A percentile compares a stretch with the other conserved stretches of the same genome.
Conservation (phyloP, 1,140 invertebrate species). For the Pseudomyrmex concolor region DNA sequence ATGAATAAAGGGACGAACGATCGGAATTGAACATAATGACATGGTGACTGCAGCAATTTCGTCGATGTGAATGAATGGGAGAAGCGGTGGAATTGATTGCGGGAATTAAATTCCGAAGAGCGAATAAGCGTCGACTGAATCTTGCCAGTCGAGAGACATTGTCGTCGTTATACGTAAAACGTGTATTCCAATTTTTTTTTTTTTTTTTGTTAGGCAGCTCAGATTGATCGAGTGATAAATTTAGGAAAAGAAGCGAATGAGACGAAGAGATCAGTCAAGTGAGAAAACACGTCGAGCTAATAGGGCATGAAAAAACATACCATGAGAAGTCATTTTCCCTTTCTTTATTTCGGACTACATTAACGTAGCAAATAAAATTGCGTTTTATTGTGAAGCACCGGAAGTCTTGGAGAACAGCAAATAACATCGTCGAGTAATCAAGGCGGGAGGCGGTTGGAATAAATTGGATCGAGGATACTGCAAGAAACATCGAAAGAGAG, state of each 20-base stretch:
- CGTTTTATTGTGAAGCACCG: conserved; percentile 51
- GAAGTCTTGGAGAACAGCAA: conserved; percentile 54
- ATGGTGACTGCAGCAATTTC: not conserved
- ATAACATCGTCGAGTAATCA: conserved; percentile 57
- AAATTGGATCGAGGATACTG: conserved; percentile 55
- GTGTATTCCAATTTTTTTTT: too few species aligned
- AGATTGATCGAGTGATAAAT: not conserved
- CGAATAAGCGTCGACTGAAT: not conserved
- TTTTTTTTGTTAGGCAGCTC: too few species aligned
- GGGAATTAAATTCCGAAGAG: not conserved
- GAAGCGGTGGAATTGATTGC: not conserved
- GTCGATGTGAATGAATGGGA: not conserved
- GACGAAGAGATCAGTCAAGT: conserved; percentile 2
- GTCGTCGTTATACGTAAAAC: not conserved
- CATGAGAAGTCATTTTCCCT: not conserved
- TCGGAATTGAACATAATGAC: not conserved
- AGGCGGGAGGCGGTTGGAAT: conserved; percentile 47
- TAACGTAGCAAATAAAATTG: conserved; percentile 34
- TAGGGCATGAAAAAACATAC: not conserved
- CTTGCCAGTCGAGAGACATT: not conserved
- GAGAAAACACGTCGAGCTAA: too few species aligned
- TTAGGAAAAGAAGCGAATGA: not conserved
- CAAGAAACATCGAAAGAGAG: conserved; percentile 34
- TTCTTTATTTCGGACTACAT: conserved; percentile 12
- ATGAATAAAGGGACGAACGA: not conserved